A percentile compares a stretch with the other conserved stretches of the same genome.
These are phyloP conservation scores for Donacobius atricapilla DNA, from an alignment of 2,113 vertebrate species.

Conservation along the genomic window DNA sequence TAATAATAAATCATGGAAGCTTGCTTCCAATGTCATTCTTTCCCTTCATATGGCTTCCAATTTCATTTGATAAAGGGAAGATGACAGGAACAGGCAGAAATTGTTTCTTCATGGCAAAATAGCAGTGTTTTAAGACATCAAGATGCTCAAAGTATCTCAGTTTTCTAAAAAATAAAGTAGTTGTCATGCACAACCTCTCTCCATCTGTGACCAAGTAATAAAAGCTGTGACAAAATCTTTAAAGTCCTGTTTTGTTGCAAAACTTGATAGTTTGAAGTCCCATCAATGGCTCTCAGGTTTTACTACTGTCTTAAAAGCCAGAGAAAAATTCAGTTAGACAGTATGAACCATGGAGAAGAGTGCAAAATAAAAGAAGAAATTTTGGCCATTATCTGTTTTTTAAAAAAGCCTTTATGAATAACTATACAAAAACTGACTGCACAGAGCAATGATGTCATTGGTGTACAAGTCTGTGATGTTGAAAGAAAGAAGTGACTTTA, in stretches of 20 bases:
- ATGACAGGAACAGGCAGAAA: background rate
- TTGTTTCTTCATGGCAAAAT: background rate
- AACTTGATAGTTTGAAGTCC: background rate
- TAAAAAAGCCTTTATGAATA: background rate
- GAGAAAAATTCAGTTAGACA: background rate
- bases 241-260: background rate
- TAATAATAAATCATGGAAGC: background rate
- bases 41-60: background rate
- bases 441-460: background rate
- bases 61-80: background rate
- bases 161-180: background rate
- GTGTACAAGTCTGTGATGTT: background rate
- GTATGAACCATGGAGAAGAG: background rate
- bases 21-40: background rate
- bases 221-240: background rate
- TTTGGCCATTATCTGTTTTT: background rate
- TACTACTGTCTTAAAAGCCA: background rate
- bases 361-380: background rate
- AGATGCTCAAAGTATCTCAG: background rate
- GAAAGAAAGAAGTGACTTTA: background rate
- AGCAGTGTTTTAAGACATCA: background rate
- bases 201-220: background rate
- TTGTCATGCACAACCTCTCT: background rate
- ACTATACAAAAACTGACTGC: background rate
- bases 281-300: background rate